phyloP scores from a whole-genome alignment of 2,888 invertebrate species.

The Nomada fucata region DNA sequence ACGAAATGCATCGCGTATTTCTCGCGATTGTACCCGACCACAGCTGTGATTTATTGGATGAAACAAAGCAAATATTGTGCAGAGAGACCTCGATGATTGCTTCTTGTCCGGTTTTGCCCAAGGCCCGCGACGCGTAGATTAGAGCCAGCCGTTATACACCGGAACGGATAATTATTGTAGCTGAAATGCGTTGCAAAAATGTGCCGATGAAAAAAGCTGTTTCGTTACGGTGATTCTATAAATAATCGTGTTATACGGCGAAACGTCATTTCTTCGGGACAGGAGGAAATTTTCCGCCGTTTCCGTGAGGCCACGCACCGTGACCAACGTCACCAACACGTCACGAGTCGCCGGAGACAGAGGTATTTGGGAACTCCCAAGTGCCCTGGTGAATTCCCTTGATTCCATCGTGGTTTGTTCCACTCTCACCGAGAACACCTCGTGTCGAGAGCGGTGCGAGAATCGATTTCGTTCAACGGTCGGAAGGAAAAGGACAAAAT shows the following conservation, averaged over 20 bases:
- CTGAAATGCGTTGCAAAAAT: background rate
- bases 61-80: too few species aligned
- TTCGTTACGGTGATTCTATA: slow-evolving; percentile 36
- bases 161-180: too few species aligned
- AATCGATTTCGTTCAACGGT: slow-evolving; percentile 4
- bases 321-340: slow-evolving; percentile 56
- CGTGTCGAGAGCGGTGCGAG: slow-evolving; percentile 11
- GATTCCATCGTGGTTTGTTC: slow-evolving; percentile 47
- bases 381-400: slow-evolving; percentile 38
- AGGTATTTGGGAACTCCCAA: slow-evolving; percentile 58
- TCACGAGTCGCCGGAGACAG: slow-evolving; percentile 42
- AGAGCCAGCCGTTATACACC: too few species aligned
- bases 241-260: slow-evolving; percentile 24
- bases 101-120: too few species aligned
- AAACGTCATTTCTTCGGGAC: slow-evolving; percentile 33
- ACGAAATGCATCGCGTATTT: too few species aligned
- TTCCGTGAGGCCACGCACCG: slow-evolving; percentile 25
- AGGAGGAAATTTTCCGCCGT: slow-evolving; percentile 53
- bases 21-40: too few species aligned
- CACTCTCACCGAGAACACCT: slow-evolving; percentile 55
- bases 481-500: background rate
- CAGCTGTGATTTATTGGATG: too few species aligned
- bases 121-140: too few species aligned
- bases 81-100: too few species aligned
- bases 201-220: slow-evolving; percentile 1